These are phyloP conservation scores for Trichonephila clavipes DNA, from an alignment of 1,140 invertebrate genomes.

Conservation along the genomic window DNA sequence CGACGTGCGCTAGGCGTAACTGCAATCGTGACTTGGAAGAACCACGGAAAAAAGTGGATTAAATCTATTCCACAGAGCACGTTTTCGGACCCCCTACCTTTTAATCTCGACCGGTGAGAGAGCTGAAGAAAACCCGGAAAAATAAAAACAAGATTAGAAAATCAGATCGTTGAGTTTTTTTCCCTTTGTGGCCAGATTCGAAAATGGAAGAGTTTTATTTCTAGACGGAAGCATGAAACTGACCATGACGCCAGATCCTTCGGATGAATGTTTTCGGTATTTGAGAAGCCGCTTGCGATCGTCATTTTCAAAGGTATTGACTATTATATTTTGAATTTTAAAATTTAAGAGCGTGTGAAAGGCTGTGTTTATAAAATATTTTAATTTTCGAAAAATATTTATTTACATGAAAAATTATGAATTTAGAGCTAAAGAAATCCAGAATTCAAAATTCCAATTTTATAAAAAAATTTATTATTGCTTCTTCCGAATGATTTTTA, in stretches of 20 bases:
- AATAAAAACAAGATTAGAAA: not conserved
- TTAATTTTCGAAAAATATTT: no score
- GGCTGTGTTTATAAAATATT: no score
- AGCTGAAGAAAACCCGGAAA: not conserved
- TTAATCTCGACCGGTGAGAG: not conserved
- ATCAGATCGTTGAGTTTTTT: conserved; percentile 8
- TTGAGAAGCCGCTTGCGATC: conserved; percentile 36
- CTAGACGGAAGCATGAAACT: not conserved
- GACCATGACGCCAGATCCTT: conserved; percentile 8
- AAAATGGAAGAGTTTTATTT: not conserved
- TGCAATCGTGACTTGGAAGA: conserved; percentile 43
- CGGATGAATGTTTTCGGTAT: conserved; percentile 51
- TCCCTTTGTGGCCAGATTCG: not conserved
- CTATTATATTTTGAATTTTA: no score
- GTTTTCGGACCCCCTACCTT: conserved; percentile 22
- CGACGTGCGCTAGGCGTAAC: not conserved
- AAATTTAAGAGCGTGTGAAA: no score
- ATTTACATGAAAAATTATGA: no score
- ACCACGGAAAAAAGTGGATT: not conserved
- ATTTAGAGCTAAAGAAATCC: no score
- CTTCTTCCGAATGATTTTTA: no score
- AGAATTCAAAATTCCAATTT: no score
- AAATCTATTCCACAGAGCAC: conserved; percentile 13
- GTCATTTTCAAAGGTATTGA: not conserved
- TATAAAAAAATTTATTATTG: no score